Evolutionary conservation across 2,888 invertebrate genomes (phyloP).

Genomic region (Xestia sexstrigata): DNA sequence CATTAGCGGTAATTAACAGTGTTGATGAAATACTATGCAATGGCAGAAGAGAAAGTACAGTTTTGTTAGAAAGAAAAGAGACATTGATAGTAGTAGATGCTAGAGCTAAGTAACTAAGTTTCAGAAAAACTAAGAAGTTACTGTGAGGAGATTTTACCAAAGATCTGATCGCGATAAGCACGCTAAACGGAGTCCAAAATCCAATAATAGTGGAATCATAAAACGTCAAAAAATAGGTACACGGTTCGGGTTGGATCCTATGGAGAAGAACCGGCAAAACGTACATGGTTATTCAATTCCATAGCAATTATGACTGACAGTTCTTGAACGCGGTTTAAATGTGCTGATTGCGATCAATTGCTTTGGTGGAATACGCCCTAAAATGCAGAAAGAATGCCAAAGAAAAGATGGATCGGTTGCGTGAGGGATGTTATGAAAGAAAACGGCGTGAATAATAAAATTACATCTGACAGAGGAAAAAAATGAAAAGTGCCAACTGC

Average conservation of each 20-base stretch:
- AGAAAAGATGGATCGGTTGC: background rate
- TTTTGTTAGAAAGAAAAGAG: constrained; percentile 33
- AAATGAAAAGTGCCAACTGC: background rate
- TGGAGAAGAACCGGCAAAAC: background rate
- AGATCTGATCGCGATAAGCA: background rate
- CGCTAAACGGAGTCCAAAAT: background rate
- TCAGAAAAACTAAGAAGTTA: background rate
- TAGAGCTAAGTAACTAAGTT: background rate
- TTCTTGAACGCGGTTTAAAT: background rate
- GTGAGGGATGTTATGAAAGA: too few species aligned
- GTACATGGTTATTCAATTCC: background rate
- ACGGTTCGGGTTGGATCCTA: background rate
- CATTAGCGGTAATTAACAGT: constrained; percentile 44
- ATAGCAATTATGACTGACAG: background rate
- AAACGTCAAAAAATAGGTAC: background rate
- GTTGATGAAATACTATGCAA: constrained; percentile 33
- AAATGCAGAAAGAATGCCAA: background rate
- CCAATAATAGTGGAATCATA: background rate
- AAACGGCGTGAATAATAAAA: background rate
- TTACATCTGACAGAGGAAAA: too few species aligned
- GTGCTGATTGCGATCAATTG: background rate
- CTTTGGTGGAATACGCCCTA: background rate
- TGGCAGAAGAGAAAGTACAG: constrained; percentile 35
- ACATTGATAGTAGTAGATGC: constrained; percentile 2
- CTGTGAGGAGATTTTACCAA: background rate